Percentiles rank a stretch among this genome's conserved stretches.
These are phyloP conservation scores for Hippocampus abdominalis DNA, from an alignment of 2,113 vertebrate genomes.

Conservation along the genomic window DNA sequence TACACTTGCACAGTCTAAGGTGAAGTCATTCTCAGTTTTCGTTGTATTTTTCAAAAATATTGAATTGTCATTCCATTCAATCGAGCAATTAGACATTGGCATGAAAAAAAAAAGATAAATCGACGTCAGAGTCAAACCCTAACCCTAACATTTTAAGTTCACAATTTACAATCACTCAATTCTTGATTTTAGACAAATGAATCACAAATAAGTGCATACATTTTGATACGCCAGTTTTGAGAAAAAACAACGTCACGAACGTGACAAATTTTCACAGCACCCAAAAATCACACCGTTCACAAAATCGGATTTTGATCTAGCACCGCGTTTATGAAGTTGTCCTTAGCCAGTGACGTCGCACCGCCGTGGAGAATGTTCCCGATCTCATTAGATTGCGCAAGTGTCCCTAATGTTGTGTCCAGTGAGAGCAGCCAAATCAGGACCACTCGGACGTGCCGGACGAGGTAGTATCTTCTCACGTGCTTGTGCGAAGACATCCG, in stretches of 20 bases:
- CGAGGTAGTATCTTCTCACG: conserved; percentile 60
- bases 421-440: not conserved
- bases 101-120: too few species aligned
- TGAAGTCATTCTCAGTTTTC: not conserved
- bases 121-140: too few species aligned
- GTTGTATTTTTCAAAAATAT: not conserved
- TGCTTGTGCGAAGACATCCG: conserved; percentile 33
- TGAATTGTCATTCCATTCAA: not conserved
- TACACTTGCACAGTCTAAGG: not conserved
- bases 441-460: conserved; percentile 28
- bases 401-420: conserved; percentile 3
- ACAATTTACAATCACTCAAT: too few species aligned
- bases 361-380: not conserved
- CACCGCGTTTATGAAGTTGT: too few species aligned
- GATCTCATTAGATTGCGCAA: not conserved
- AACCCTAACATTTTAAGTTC: too few species aligned
- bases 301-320: not conserved
- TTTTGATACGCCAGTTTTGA: not conserved
- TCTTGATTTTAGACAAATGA: not conserved
- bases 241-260: not conserved
- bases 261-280: too few species aligned
- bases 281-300: not conserved
- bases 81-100: not conserved
- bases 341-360: too few species aligned
- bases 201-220: not conserved